phyloP scores from a whole-genome alignment of 2,888 invertebrate genomes.

The Notodonta ziczac region DNA sequence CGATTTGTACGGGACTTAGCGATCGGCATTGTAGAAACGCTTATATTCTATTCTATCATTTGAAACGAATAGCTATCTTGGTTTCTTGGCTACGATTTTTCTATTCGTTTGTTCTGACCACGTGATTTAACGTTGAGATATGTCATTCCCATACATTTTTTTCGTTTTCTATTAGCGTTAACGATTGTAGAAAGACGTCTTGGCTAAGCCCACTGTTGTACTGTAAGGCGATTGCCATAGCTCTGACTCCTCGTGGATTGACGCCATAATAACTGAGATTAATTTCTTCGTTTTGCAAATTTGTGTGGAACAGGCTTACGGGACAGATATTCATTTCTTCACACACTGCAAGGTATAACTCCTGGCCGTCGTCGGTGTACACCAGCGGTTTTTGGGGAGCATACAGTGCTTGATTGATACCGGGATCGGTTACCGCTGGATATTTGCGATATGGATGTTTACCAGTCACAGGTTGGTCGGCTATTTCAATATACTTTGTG shows the following conservation, averaged over 20 bases:
- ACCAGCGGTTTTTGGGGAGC: slow-evolving; percentile 32
- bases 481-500: slow-evolving; percentile 41
- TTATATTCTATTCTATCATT: no score
- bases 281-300: slow-evolving; percentile 42
- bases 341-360: slow-evolving; percentile 50
- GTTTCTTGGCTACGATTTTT: no score
- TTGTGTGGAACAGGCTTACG: slow-evolving; percentile 47
- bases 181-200: no score
- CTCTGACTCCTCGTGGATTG: slow-evolving; percentile 42
- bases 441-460: slow-evolving; percentile 48
- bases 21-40: no score
- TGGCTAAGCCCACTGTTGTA: no score
- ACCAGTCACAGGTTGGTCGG: slow-evolving; percentile 44
- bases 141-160: no score
- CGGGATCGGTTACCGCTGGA: slow-evolving; percentile 53
- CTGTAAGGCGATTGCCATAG: slow-evolving; percentile 52
- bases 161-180: no score
- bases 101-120: no score
- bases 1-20: no score
- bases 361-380: slow-evolving; percentile 49
- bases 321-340: slow-evolving; percentile 47
- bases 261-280: slow-evolving; percentile 54
- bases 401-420: slow-evolving; percentile 47
- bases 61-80: no score
- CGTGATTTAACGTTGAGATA: no score